These are phyloP conservation scores for Spatulosminthurus flaviceps DNA, from an alignment of 2,888 invertebrate genomes.

Conservation along the genomic window DNA sequence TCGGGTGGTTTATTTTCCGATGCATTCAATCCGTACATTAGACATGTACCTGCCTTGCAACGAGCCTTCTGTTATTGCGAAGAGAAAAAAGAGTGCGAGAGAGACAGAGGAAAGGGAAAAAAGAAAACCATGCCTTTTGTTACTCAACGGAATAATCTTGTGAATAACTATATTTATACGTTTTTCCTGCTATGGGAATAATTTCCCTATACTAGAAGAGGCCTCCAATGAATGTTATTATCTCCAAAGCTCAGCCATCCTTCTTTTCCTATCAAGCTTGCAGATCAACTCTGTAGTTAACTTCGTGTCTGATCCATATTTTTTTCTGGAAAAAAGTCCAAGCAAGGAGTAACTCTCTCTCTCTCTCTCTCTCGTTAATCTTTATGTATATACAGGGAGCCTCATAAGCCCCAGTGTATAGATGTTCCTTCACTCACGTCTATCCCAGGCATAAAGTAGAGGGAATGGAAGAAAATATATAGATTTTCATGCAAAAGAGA, in stretches of 20 bases:
- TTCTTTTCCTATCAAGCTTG: slow-evolving; percentile 8
- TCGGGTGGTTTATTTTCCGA: not conserved
- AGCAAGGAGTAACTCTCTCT: too few relatives aligned
- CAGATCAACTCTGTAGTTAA: not conserved
- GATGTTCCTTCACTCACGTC: too few relatives aligned
- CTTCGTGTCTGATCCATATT: not conserved
- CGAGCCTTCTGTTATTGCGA: too few relatives aligned
- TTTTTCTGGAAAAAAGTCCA: too few relatives aligned
- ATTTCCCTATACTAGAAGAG: not conserved
- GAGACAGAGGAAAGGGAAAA: slow-evolving; percentile 2
- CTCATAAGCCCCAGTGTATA: too few relatives aligned
- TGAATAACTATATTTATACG: not conserved
- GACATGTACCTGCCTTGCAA: too few relatives aligned
- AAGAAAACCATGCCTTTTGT: not conserved
- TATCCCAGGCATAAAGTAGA: too few relatives aligned
- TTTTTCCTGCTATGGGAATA: not conserved
- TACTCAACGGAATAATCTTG: not conserved
- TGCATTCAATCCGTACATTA: too few relatives aligned
- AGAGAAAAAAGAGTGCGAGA: not conserved
- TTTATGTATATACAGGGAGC: too few relatives aligned
- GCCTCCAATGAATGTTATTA: slow-evolving; percentile 35
- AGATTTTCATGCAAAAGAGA: too few relatives aligned
- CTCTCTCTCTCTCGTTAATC: too few relatives aligned
- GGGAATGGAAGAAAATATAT: too few relatives aligned
- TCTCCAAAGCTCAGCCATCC: not conserved